Evolutionary conservation across 2,888 invertebrate genomes (phyloP), one percentile per base, ranked within the genome.

Genomic region (Furcula furcula): DNA sequence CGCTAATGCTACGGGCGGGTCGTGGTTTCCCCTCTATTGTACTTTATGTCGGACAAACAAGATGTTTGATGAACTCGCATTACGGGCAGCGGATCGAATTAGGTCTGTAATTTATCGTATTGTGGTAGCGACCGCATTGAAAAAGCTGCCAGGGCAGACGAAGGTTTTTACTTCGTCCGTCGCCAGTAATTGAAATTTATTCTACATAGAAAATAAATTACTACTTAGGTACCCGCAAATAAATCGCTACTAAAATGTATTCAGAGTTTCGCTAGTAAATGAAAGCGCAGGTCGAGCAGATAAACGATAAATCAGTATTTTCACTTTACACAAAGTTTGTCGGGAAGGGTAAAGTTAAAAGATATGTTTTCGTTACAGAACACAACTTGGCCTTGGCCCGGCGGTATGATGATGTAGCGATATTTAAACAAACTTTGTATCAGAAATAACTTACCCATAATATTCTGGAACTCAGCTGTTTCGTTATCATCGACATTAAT

Each of bases 61-160:
- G 74, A 77, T 82, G 77, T 82, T 85, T 81, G 83, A 84, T 80
- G 76, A 73, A 67, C 65, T 63, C 65, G 68, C 80, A 84, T 86
- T 82, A 79, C 58, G 61, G 61, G 57, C 74, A 74, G 75, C 69
- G 76, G 71, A 74, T 76, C 71, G 79, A 76, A 80, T 79, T 76
- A 76, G 68, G 67, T 62, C 55, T 47, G 72, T 69, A 70, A 76
- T 75, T 76, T 72, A 67, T 69, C 66, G 67, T 65, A 64, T 72
- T 74, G 66, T 74, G 50, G 31, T 34, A 37, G 45, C 41, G 43
- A 50, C 40, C 47, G 42, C 45, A 56, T 58, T 56, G 65, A 63
- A 64, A 67, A 64, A 51, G 56, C 36, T 37, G 40, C 42, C 40
- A 40, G 42, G 38, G 35, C 37, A 38, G 37, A 29, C 37, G 29